Evolutionary conservation across 2,888 invertebrate genomes (phyloP), one percentile per base, ranked within the genome.

Genomic region (Lasioglossum calceatum): DNA sequence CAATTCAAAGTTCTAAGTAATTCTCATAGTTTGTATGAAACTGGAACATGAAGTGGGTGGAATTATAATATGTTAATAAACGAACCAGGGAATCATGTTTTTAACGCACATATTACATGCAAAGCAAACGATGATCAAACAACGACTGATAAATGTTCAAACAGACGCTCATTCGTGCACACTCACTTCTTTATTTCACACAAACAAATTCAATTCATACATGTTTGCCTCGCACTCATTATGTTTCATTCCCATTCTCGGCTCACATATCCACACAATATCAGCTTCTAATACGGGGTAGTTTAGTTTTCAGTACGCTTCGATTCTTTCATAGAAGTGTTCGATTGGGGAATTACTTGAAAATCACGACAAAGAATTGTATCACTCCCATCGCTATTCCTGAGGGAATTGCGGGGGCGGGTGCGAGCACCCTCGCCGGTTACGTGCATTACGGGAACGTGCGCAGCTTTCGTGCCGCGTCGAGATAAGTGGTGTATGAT

Each of bases 401-500:
- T 4, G 58, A 58, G n/a, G 81, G 61, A 81, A 16, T 77, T 80
- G 79, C 72, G 86, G 83, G 82, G 81, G 78, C n/a, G 82, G 81
- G 64, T 32, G 64, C 32, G 32, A 64, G 64, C 85, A 78, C 90
- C 81, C 84, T 87, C 88, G 86, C 89, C 88, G 86, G 92, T 92
- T 92, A 92, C 92, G 91, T 92, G 91, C 92, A 91, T 92, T 92
- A 92, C 92, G 90, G 90, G 92, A 92, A 93, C 93, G 94, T 91
- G 93, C 93, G 93, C 93, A 93, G 90, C 91, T 93, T 94, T 94
- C 94, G 94, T 93, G 92, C 92, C 89, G 85, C 91, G 90, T 85
- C 86, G 87, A 91, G 93, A 92, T 93, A 94, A 94, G 94, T 93
- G 93, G 94, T 94, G 94, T 94, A 94, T 94, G 94, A 94, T 94